Evolutionary conservation across 2,888 invertebrate species (phyloP), one percentile per base, ranked within the genome.

Genomic region (Diadegma fenestrale): DNA sequence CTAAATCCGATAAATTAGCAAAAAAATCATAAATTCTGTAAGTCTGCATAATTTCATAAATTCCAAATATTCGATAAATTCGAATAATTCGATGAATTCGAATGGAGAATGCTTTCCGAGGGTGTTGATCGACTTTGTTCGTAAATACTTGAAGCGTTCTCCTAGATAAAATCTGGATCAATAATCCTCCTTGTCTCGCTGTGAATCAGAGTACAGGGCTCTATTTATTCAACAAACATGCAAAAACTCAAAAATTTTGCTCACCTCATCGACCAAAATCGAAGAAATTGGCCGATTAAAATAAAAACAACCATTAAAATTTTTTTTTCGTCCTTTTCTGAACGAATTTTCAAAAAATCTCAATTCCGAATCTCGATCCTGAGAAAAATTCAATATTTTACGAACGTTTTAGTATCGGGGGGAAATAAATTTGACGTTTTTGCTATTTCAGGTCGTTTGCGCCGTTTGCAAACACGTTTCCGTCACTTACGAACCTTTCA

Each of bases 401-500:
- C 8, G 51, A 51, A 19, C 14, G 12, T 14, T 10, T 30, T 30
- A 0, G 4, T 14, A 61, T 30, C 17, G 30, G 3, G 0, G 5
- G 17, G 19, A 61, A 61, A 30, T 30, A 30, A 8, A 61, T 17
- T 43, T 19, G 43, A 14, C 48, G 7, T 30, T 51, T 51, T 45
- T 30, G 43, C 58, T 22, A 64, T 86, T 88, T 61, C 91, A 96
- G 96, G 95, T 96, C 63, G 95, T 95, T 30, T 96, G 96, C 89
- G 95, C 95, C 3, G 94, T 94, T 63, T 96, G 96, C 90, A 94
- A 94, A 82, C 95, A 95, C 90, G 94, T 95, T 19, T 96, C 96
- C 1, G 95, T 96, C 19, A 96, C 96, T 12, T 96, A 95, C 89
- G 96, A 96, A 88, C 96, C 96, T 33, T 96, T 96, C 89, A 96